Evolutionary conservation across 2,113 vertebrate genomes (phyloP).

Genomic region (Aegithalos caudatus): DNA sequence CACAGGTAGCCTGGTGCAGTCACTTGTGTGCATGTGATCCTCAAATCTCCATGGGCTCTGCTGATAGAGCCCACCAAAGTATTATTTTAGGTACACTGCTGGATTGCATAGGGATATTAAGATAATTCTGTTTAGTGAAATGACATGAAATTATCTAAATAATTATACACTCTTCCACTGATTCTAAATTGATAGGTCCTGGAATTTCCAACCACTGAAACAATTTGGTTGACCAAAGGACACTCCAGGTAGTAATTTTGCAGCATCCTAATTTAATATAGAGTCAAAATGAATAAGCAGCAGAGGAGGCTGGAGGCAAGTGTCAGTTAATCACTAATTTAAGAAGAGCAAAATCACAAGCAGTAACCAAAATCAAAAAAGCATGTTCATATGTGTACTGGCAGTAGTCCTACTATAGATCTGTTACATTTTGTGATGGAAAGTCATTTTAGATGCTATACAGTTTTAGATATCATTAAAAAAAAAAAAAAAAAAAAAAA

Average conservation of each 20-base stretch:
- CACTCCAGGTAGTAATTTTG: background rate
- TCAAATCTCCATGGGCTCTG: background rate
- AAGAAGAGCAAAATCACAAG: background rate
- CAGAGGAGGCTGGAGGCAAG: background rate
- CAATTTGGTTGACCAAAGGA: background rate
- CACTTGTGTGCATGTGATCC: background rate
- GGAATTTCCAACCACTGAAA: background rate
- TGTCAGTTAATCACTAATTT: background rate
- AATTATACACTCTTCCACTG: background rate
- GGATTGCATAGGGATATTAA: background rate
- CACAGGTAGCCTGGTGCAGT: fast-evolving
- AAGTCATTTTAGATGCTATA: background rate
- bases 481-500: too few relatives aligned
- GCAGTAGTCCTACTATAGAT: background rate
- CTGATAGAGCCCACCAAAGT: background rate
- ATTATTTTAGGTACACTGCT: background rate
- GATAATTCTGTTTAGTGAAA: background rate
- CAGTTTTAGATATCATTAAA: background rate
- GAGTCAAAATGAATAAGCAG: background rate
- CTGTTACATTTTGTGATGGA: background rate
- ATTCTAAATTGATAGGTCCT: background rate
- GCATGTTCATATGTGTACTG: background rate
- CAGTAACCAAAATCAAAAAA: background rate
- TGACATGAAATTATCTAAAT: background rate
- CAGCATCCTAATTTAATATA: background rate